Evolutionary conservation across 2,797 vertebrate species (phyloP).

Genomic region (Clarias pachynema): DNA sequence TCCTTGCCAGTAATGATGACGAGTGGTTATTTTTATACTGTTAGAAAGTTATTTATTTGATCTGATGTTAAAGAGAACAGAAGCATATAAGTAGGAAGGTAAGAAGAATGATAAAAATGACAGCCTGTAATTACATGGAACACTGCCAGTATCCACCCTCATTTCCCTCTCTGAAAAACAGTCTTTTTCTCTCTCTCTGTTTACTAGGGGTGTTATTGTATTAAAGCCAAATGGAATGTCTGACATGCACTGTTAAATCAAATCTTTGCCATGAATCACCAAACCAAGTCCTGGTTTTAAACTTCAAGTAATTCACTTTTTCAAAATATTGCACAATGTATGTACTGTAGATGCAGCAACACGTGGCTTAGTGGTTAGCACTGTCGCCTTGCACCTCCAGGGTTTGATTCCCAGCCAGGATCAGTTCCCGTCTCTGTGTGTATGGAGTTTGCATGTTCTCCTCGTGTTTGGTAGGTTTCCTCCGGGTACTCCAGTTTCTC

Average conservation of each 20-base stretch:
- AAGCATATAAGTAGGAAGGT: neutral
- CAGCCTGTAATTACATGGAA: conserved; percentile 25
- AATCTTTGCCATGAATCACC: neutral
- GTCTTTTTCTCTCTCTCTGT: conserved; percentile 1
- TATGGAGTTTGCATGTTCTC: no score
- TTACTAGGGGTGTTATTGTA: conserved; percentile 18
- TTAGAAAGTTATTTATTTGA: neutral
- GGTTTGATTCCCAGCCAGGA: no score
- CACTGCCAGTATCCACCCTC: neutral
- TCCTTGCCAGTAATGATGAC: neutral
- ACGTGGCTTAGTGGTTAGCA: no score
- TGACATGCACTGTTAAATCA: conserved; percentile 21
- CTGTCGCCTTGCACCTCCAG: no score
- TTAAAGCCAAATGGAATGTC: conserved; percentile 14
- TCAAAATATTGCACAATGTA: neutral
- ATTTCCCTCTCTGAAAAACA: neutral
- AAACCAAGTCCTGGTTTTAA: neutral
- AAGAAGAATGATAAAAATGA: conserved; percentile 32
- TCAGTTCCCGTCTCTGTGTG: no score
- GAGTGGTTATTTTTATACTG: neutral
- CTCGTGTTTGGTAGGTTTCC: no score
- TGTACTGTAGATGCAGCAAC: no score
- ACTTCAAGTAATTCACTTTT: neutral
- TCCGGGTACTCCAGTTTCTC: no score
- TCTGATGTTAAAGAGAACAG: neutral